These are phyloP conservation scores for Epizoanthus stellaris DNA, from an alignment of 92 coral and sea anemone genomes.

Conservation along the genomic window DNA sequence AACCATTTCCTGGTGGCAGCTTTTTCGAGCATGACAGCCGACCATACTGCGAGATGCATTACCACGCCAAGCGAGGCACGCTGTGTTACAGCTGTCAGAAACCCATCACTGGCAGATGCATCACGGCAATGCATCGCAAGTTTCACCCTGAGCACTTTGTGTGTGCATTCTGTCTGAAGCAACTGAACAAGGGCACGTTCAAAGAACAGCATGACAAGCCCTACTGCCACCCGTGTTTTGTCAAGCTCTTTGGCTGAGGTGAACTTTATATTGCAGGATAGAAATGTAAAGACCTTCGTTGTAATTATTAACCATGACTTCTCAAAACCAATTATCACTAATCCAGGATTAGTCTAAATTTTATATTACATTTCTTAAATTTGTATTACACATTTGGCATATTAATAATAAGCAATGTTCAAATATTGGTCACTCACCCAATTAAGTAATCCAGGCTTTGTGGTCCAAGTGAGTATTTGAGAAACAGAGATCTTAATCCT, in stretches of 20 bases:
- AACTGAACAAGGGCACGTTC: slow-evolving; percentile 97
- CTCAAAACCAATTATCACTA: no score
- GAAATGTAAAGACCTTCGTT: neutral
- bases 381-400: no score
- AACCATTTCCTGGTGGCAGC: slow-evolving; percentile 99
- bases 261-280: neutral
- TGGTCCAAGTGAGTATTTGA: no score
- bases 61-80: slow-evolving; percentile 96
- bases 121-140: slow-evolving; percentile 99
- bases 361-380: no score
- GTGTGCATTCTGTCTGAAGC: slow-evolving; percentile 97
- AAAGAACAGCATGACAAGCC: slow-evolving; percentile 99
- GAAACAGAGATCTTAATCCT: no score
- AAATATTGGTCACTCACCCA: no score
- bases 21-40: slow-evolving; percentile 98
- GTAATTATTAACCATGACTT: no score
- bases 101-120: slow-evolving; percentile 98
- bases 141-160: slow-evolving; percentile 99
- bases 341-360: no score
- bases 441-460: no score
- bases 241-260: slow-evolving; percentile 90
- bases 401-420: no score
- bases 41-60: slow-evolving; percentile 99
- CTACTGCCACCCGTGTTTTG: slow-evolving; percentile 95
- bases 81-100: slow-evolving; percentile 98